Percentiles rank a stretch among this genome's conserved stretches.
phyloP scores from a whole-genome alignment of 2,113 vertebrate species.

The Dromiciops gliroides region DNA sequence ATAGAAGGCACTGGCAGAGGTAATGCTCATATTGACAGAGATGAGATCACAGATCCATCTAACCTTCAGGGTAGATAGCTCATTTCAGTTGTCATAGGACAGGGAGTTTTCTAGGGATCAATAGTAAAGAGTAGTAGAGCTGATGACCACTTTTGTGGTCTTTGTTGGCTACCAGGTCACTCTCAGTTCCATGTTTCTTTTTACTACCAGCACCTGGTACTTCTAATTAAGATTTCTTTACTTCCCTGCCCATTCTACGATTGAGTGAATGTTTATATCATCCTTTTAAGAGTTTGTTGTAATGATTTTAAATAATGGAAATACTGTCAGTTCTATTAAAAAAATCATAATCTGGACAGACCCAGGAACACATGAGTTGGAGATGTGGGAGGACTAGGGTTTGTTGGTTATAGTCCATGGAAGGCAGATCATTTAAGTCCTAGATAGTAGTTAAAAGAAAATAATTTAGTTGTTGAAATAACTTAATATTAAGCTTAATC shows the following conservation, averaged over 20 bases:
- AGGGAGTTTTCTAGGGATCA: background rate
- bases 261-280: background rate
- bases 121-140: background rate
- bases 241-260: too few species aligned
- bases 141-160: background rate
- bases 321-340: background rate
- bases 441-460: background rate
- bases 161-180: background rate
- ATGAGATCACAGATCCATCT: background rate
- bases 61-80: background rate
- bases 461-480: background rate
- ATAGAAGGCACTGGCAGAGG: background rate
- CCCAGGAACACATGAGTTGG: background rate
- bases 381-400: background rate
- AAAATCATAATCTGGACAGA: background rate
- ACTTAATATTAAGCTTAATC: background rate
- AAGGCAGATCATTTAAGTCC: background rate
- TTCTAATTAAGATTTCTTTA: background rate
- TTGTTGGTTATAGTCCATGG: background rate
- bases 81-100: background rate
- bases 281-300: background rate
- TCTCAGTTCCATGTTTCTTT: background rate
- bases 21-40: background rate
- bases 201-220: too few species aligned
- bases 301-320: background rate